phyloP scores from a whole-genome alignment of 2,113 vertebrate species.

The Petrocephalus zakoni region DNA sequence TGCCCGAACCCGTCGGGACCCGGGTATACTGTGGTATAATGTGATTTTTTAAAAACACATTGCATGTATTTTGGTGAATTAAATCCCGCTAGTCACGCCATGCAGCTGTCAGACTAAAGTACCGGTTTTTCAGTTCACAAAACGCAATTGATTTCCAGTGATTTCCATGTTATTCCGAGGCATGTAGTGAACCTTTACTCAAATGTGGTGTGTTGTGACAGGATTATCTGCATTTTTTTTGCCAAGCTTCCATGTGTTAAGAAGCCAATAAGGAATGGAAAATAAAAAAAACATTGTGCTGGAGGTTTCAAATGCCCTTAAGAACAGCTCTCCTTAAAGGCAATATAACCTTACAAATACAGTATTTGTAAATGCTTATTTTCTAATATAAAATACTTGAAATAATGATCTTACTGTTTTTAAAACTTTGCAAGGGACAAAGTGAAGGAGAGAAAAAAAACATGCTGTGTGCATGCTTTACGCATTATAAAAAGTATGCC shows the following conservation, averaged over 20 bases:
- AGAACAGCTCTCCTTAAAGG: neutral
- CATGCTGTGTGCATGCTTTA: no score
- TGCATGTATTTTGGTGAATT: neutral
- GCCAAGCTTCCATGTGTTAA: neutral
- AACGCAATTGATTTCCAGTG: neutral
- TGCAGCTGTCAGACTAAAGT: neutral
- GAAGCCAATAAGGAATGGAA: neutral
- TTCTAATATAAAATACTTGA: neutral
- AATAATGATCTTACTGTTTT: no score
- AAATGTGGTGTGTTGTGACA: neutral
- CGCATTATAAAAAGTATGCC: no score
- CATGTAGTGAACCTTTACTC: neutral
- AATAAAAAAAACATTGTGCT: neutral
- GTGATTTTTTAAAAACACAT: no score
- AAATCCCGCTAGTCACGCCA: neutral
- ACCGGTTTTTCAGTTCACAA: neutral
- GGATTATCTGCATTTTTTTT: neutral
- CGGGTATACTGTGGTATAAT: no score
- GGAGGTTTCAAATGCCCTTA: neutral
- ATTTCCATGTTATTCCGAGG: neutral
- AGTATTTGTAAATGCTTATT: neutral
- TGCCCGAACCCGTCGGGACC: no score
- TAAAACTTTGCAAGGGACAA: no score
- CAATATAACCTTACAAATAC: neutral
- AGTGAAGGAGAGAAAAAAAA: no score